Base-by-base conservation (phyloP, 2,888 invertebrate species). In the Labia minor region DNA sequence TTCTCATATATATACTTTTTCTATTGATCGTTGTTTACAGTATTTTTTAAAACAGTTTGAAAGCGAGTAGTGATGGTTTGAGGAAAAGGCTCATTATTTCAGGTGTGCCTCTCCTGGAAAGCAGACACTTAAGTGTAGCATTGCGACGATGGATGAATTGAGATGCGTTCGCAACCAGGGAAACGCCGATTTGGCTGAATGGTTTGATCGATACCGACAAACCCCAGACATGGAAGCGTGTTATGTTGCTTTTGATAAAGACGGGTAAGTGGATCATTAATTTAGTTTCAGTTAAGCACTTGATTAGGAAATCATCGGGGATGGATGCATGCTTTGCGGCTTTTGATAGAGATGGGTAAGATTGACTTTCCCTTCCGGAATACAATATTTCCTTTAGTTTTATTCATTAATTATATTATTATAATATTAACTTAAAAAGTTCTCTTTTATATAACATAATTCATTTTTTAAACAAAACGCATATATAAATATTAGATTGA, bases 271-370 rank as follows among this genome's bases (percentile, higher is more conserved):
- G 70, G 69, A 68, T 67, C 68, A 68, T 26, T 37, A 64, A 65
- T 26, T 10, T 61, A 49, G 11, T 65, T 1, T 19, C 2, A 10
- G 8, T 18, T 20, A 20, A 6, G 0, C 11, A 16, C 11, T 49
- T 18, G 37, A 49, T 20, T 20, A 37, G 11, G 11, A 18, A 65
- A 14, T 14, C 18, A 14, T 26, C 49, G 10, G 37, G 62, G 61
- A 92, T 93, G 92, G 92, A 92, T 81, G 91, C 91, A 76, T 92
- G 92, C 80, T 92, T 92, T 78, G 86, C 88, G 74, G 90, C 92
- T 72, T 92, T 92, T 79, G 92, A 92, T 80, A 91, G 90, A 78
- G 90, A 92, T 80, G 86, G 89, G 88, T 90, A 82, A 82, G 86
- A 63, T 37, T 63, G 6, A 18, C 6, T 6, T 61, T 19, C 19